Base-by-base conservation (phyloP, 2,888 invertebrate genomes). In the Tetranychus piercei region DNA sequence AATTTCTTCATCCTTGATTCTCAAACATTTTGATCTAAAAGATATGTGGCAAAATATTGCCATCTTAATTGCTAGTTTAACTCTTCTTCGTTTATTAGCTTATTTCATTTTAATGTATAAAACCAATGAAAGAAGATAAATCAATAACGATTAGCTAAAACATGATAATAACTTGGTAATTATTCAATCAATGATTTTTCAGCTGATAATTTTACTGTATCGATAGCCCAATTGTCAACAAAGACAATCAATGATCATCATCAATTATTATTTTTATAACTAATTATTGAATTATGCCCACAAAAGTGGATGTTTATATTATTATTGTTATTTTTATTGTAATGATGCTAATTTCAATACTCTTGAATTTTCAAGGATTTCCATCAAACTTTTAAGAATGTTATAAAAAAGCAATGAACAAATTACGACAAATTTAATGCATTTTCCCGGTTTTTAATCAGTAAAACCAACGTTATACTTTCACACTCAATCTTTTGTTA, bases 81-180 rank as follows among this genome's bases (percentile, higher is more conserved):
- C 43, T 11, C 20, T 73, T 55, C 65, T 64, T 73, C 22, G 73
- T 20, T 9, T 73, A 20, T 15, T 64, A 45, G 73, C 20, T 15
- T 73, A 73, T 65, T 55, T 73, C 20, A 45, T 73, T 15, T 65
- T 73, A 81, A 71, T 44, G n/a, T 71, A 34, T 71, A 71, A 71
- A 71, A 71, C 71, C 1, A 71, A 71, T 71, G n/a, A 44, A 20
- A 71, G 15, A 71, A 43, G 34, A 44, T 71, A 71, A 34, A 18
- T 67, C 0, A 55, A 1, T 55, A 55, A 55, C 6, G 3, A 55
- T 15, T 55, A 1, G 9, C 55, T 55, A 1, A 55, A 55, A 1
- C 11, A 1, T 15, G 0, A 55, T 2, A 55, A 55, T 15, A 9
- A 5, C 9, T 55, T 15, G 15, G 15, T 7, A 55, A 55, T n/a